phyloP scores from a whole-genome alignment of 2,797 vertebrate genomes.

The Streptopelia turtur region DNA sequence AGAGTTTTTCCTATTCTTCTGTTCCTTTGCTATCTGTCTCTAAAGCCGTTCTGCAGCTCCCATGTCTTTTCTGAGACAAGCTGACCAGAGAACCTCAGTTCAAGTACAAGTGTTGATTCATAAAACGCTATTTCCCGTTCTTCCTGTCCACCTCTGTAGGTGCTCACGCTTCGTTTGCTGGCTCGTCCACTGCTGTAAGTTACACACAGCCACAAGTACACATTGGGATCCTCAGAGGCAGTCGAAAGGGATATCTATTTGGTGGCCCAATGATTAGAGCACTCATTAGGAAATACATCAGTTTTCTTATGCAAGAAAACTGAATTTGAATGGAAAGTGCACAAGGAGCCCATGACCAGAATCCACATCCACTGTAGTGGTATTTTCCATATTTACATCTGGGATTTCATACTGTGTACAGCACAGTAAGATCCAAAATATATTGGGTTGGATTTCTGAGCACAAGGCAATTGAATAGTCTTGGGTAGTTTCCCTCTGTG shows the following conservation, averaged over 20 bases:
- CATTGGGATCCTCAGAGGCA: not conserved
- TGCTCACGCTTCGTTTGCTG: not conserved
- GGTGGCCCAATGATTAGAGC: not conserved
- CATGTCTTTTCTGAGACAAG: not conserved
- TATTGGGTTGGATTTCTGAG: not conserved
- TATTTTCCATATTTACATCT: slow-evolving; percentile 23
- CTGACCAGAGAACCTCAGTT: not conserved
- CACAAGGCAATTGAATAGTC: not conserved
- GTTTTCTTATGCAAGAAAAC: not conserved
- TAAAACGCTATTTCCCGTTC: not conserved
- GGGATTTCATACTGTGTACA: slow-evolving; percentile 6
- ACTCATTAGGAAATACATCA: not conserved
- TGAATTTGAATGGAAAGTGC: not conserved
- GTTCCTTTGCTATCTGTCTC: not conserved
- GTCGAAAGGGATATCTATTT: not conserved
- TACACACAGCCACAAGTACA: not conserved
- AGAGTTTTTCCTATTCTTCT: not conserved
- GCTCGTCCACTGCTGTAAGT: not conserved
- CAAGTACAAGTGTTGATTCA: not conserved
- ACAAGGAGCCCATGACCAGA: not conserved
- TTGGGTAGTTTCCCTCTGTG: not conserved
- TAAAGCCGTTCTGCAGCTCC: not conserved
- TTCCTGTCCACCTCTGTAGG: not conserved
- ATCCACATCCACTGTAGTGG: not conserved
- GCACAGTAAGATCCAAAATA: not conserved